phyloP scores from a whole-genome alignment of 1,140 invertebrate genomes.

The Macrobrachium rosenbergii region DNA sequence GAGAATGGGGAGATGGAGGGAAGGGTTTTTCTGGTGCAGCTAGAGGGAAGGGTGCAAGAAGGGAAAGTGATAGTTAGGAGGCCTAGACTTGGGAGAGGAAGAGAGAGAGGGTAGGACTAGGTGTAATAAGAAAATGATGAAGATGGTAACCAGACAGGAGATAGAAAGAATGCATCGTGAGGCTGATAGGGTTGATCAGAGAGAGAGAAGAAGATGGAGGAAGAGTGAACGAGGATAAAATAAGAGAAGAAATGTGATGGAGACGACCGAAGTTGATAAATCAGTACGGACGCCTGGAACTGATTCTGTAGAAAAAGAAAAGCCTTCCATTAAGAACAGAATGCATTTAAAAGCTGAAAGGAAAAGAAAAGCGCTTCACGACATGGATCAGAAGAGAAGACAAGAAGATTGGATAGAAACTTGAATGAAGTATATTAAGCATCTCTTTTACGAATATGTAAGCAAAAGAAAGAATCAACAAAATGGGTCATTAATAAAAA shows the following conservation, averaged over 20 bases:
- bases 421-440: not conserved
- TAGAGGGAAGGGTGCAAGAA: not conserved
- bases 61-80: not conserved
- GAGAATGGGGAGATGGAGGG: too few relatives aligned
- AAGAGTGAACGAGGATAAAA: not conserved
- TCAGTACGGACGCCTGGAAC: not conserved
- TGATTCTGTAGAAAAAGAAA: not conserved
- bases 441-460: not conserved
- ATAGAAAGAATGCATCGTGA: not conserved
- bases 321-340: not conserved
- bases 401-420: too few relatives aligned
- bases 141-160: not conserved
- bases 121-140: not conserved
- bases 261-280: not conserved
- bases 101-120: not conserved
- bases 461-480: too few relatives aligned
- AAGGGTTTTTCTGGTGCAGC: too few relatives aligned
- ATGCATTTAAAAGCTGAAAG: not conserved
- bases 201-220: not conserved
- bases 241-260: not conserved
- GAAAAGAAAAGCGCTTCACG: too few relatives aligned
- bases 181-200: not conserved
- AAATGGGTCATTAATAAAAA: not conserved
- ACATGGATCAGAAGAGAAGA: too few relatives aligned
- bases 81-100: not conserved